phyloP scores from a whole-genome alignment of 2,888 invertebrate species.

The Tanypteryx hageni region DNA sequence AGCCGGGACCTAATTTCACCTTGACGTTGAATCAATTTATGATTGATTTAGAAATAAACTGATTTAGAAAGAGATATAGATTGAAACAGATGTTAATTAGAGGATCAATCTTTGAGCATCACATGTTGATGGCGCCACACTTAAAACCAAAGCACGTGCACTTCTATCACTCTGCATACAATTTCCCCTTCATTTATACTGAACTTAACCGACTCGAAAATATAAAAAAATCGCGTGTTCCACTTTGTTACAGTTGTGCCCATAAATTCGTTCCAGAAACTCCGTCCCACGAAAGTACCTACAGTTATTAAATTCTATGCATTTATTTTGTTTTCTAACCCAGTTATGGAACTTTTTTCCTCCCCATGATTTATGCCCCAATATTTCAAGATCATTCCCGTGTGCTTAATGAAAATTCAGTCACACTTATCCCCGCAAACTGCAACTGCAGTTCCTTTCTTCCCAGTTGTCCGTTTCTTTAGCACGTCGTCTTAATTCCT shows the following conservation, averaged over 20 bases:
- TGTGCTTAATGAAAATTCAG: slow-evolving; percentile 17
- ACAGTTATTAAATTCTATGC: neutral
- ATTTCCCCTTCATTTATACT: neutral
- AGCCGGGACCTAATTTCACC: no score
- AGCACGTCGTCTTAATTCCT: neutral
- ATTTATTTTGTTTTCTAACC: neutral
- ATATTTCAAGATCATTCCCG: slow-evolving; percentile 11
- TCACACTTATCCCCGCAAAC: neutral
- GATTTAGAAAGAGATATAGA: no score
- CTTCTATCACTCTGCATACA: no score
- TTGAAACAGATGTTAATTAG: no score
- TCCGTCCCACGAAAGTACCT: neutral
- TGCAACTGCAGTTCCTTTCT: neutral
- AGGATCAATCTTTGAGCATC: no score
- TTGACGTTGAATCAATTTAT: no score
- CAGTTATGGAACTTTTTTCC: neutral
- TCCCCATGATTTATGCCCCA: neutral
- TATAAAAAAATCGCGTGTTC: neutral
- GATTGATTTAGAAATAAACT: no score
- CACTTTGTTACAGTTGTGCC: neutral
- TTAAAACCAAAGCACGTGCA: no score
- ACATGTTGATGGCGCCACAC: no score
- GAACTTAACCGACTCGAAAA: neutral
- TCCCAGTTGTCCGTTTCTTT: neutral
- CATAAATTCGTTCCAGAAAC: neutral